Conservation (phyloP, 23 tunicate species). For the Botrylloides violaceus region DNA sequence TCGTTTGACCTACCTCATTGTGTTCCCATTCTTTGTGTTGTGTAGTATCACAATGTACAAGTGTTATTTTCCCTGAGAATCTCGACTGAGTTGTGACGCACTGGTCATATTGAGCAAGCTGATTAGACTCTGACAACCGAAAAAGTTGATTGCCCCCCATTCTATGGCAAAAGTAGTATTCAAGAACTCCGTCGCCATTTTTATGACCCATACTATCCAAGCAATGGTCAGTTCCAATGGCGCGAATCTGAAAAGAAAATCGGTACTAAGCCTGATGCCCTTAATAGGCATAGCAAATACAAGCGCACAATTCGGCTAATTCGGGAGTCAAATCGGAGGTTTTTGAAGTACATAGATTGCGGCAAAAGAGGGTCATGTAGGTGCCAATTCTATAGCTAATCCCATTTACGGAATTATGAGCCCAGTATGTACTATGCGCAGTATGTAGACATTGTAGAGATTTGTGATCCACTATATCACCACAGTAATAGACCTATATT, state of each 20-base stretch:
- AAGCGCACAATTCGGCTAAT: not conserved
- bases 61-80: conserved; percentile 34
- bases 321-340: not conserved
- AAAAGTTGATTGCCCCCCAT: conserved; percentile 99
- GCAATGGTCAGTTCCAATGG: conserved; percentile 59
- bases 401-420: too few species aligned
- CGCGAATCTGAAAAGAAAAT: conserved; percentile 52
- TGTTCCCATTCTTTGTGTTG: conserved; percentile 77
- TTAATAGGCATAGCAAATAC: too few species aligned
- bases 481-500: too few species aligned
- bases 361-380: too few species aligned
- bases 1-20: conserved; percentile 26
- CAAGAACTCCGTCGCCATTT: conserved; percentile 81
- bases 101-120: conserved; percentile 93
- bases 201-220: conserved; percentile 98
- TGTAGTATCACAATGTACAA: conserved; percentile 71
- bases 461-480: too few species aligned
- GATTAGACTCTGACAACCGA: conserved; percentile 76
- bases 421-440: too few species aligned
- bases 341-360: not conserved
- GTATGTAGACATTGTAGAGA: too few species aligned
- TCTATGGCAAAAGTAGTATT: conserved; percentile 78
- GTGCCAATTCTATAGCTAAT: too few species aligned
- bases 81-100: conserved; percentile 47
- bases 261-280: too few species aligned